A percentile compares a stretch with the other conserved stretches of the same genome.
Conservation (phyloP, 2,888 invertebrate species). For the Norana najaformis region DNA sequence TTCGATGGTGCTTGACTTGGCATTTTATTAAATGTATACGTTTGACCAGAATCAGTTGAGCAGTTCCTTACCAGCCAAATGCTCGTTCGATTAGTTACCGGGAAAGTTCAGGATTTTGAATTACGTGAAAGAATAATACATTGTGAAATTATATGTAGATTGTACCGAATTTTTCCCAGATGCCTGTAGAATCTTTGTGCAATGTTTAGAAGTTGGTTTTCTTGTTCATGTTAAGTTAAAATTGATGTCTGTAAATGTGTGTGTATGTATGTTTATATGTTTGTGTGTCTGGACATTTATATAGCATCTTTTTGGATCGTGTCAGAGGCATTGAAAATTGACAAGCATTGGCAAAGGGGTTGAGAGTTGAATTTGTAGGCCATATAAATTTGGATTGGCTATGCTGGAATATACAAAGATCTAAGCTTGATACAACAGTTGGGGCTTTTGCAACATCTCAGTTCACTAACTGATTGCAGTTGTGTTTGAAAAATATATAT, state of each 20-base stretch:
- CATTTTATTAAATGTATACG: neutral
- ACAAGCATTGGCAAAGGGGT: neutral
- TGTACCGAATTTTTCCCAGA: neutral
- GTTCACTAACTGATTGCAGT: neutral
- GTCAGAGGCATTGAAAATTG: neutral
- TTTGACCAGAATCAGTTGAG: neutral
- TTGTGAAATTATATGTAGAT: neutral
- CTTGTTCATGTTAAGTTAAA: neutral
- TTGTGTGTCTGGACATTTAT: neutral
- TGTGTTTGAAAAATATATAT: neutral
- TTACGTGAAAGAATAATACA: neutral
- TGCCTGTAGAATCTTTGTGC: neutral
- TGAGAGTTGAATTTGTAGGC: neutral
- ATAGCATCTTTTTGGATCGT: neutral
- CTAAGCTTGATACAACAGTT: neutral
- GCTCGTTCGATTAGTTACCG: neutral
- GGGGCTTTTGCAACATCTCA: neutral
- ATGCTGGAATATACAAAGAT: neutral
- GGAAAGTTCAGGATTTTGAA: neutral
- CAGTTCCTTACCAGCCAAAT: neutral
- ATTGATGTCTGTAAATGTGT: neutral
- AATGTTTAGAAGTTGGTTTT: neutral
- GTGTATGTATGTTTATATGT: neutral
- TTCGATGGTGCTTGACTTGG: neutral
- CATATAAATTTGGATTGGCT: neutral